These are phyloP conservation scores for Prionailurus viverrinus DNA, from an alignment of 2,113 vertebrate genomes.

Conservation along the genomic window DNA sequence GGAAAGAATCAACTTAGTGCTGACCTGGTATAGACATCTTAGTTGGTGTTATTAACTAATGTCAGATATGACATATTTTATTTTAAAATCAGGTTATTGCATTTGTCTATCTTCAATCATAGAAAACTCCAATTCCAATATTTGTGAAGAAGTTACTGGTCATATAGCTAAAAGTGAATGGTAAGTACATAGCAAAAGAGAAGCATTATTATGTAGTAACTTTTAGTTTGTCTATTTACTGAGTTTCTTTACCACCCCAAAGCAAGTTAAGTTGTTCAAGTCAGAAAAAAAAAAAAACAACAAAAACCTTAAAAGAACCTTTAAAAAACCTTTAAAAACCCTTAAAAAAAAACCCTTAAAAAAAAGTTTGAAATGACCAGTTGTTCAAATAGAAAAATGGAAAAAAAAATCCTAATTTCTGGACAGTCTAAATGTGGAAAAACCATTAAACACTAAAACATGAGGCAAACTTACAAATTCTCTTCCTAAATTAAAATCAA, in stretches of 20 bases:
- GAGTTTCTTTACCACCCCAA: neutral
- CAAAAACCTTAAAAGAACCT: neutral
- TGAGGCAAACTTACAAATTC: conserved; percentile 20
- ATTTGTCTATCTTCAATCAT: neutral
- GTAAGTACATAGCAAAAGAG: neutral
- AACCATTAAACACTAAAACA: conserved; percentile 60
- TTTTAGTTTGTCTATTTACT: conserved; percentile 23
- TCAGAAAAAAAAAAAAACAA: neutral
- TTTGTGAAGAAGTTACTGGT: neutral
- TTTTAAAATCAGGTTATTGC: neutral
- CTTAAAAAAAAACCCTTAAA: neutral
- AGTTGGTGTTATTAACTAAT: conserved; percentile 17
- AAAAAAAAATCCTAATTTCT: neutral
- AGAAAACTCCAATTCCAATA: neutral
- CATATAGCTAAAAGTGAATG: neutral
- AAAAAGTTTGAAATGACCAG: conserved; percentile 36
- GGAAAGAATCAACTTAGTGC: neutral
- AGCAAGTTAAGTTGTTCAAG: neutral
- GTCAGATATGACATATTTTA: neutral
- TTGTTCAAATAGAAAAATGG: neutral
- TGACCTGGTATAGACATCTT: neutral
- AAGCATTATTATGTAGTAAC: neutral
- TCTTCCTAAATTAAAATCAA: conserved; percentile 57
- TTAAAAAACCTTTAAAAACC: neutral
- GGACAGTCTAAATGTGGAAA: conserved; percentile 48